Base-by-base conservation (phyloP, 2,113 vertebrate genomes). In the Aptenodytes forsteri region DNA sequence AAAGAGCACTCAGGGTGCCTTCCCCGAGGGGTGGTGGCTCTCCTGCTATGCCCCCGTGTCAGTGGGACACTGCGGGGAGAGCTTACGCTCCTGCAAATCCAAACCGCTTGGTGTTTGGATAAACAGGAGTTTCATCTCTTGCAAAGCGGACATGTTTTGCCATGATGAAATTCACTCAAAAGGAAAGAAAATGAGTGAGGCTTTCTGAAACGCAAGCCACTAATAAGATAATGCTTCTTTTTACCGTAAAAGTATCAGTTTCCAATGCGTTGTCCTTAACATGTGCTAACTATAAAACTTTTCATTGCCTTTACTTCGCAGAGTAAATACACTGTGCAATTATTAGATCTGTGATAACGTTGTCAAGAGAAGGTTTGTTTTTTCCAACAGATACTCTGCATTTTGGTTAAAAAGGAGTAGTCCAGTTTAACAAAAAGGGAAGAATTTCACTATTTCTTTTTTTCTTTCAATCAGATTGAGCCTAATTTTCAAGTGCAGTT, bases 1-100 rank as follows among this genome's bases (percentile, higher is more conserved):
- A 30, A 73, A 67, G 36, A 90, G 40, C 18, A 11, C 20, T 20
- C 32, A 2, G 11, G 8, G 6, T 64, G 32, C 49, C 30, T 52
- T 83, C 10, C 52, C 80, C 1, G 0, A 32, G 11, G 14, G 20
- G 5, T 58, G 26, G 7, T 78, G 20, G 38, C 32, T 58, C 34
- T 64, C 27, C 30, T 1, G 4, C 44, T 47, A 10, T 3, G 1
- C 15, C 10, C 15, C 22, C 1, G 0, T 38, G 19, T 46, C 2
- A 1, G 32, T 55, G 54, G 27, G 71, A 15, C 16, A 3, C 25
- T 67, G 62, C 0, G 3, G 27, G 38, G 38, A 47, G 22, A 54
- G 14, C 20, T 42, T 54, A 6, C 0, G 4, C 19, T 83, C 25
- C 73, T 90, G 44, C 27, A 52, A n/a, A 66, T 50, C 12, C 49